Evolutionary conservation across 1,140 invertebrate genomes (phyloP).

Genomic region (Dinoponera quadriceps): DNA sequence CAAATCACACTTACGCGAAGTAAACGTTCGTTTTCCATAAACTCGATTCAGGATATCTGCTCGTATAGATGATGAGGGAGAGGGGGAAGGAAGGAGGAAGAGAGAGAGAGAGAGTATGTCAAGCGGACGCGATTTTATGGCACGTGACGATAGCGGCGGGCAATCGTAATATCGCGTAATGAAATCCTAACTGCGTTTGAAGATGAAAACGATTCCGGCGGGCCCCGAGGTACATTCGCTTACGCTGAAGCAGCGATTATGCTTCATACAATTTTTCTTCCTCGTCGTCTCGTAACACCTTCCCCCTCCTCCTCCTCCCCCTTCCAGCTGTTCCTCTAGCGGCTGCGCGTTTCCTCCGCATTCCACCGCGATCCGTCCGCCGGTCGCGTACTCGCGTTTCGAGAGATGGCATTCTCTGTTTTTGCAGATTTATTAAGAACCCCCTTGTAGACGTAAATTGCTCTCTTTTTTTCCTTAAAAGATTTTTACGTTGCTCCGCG

Average conservation of each 20-base stretch:
- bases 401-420: conserved; percentile 10
- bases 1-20: conserved; percentile 37
- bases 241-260: conserved; percentile 40
- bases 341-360: neutral
- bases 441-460: conserved; percentile 27
- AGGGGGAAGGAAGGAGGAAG: no score
- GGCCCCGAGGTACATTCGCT: conserved; percentile 36
- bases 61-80: conserved; percentile 45
- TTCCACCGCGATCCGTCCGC: conserved; percentile 32
- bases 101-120: neutral
- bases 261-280: conserved; percentile 45
- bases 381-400: conserved; percentile 14
- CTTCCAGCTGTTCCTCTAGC: no score
- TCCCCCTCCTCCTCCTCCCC: neutral
- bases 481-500: conserved; percentile 9
- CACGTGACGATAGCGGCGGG: conserved; percentile 38
- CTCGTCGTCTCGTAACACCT: conserved; percentile 17
- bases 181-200: conserved; percentile 62
- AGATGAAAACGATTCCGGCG: conserved; percentile 29
- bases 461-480: neutral
- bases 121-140: conserved; percentile 54
- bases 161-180: conserved; percentile 63
- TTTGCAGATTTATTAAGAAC: conserved; percentile 19
- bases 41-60: conserved; percentile 23
- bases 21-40: conserved; percentile 43